phyloP scores from a whole-genome alignment of 1,140 invertebrate species.

The Muscidifurax raptorellus region DNA sequence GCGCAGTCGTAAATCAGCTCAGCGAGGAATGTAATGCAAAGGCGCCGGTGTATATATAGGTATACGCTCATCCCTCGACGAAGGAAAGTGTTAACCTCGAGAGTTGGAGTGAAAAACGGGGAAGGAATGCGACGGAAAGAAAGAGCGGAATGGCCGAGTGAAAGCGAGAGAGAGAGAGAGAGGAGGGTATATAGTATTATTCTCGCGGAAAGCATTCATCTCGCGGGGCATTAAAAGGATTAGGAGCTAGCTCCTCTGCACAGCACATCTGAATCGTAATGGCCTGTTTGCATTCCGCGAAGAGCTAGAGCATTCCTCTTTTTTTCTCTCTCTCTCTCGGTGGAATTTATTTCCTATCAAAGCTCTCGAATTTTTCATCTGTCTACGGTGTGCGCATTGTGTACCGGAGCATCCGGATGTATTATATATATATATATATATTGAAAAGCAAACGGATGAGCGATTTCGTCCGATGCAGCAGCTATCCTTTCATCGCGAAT shows the following conservation, averaged over 20 bases:
- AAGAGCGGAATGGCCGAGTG: constrained; percentile 1
- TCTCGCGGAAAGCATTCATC: constrained; percentile 44
- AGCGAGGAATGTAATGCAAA: constrained; percentile 19
- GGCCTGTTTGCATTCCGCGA: constrained; percentile 41
- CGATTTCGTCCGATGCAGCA: background rate
- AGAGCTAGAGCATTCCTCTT: constrained; percentile 20
- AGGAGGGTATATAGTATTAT: constrained; percentile 9
- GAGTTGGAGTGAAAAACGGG: background rate
- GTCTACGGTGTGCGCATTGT: too few relatives aligned
- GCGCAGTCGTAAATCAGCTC: constrained; percentile 18
- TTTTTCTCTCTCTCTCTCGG: background rate
- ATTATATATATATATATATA: background rate
- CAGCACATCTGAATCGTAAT: constrained; percentile 17
- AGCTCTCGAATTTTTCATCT: background rate
- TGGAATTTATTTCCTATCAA: constrained; percentile 20
- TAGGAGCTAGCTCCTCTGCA: constrained; percentile 15
- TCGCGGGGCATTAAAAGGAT: constrained; percentile 37
- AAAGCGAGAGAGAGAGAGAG: constrained; percentile 31
- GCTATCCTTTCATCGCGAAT: constrained; percentile 4
- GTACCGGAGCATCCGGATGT: too few relatives aligned
- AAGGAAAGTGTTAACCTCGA: constrained; percentile 14
- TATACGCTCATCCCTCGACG: background rate
- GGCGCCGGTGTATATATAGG: background rate
- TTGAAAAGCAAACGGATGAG: background rate
- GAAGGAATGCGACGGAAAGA: constrained; percentile 12